phyloP scores from a whole-genome alignment of 2,888 invertebrate genomes.

The Clepsis dumicolana region DNA sequence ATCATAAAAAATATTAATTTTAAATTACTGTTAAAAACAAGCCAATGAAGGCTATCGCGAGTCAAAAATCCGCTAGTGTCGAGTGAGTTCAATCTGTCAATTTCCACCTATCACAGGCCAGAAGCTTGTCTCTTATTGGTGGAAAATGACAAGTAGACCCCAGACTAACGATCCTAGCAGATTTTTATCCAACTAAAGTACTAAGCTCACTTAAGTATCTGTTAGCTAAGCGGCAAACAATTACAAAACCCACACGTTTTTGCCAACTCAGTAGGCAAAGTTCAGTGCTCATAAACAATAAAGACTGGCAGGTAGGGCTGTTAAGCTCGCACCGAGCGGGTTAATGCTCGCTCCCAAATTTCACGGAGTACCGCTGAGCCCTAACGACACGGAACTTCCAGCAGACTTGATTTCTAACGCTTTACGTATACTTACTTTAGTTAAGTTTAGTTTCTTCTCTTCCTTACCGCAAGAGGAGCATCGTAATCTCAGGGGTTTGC shows the following conservation, averaged over 20 bases:
- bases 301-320: conserved; percentile 29
- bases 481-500: background rate
- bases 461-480: background rate
- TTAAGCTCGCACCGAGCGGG: conserved; percentile 21
- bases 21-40: too few species aligned
- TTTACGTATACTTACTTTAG: background rate
- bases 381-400: conserved; percentile 11
- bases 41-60: too few species aligned
- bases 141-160: too few species aligned
- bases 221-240: background rate
- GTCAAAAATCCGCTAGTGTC: too few species aligned
- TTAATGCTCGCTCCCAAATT: conserved; percentile 37
- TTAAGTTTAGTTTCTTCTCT: too few species aligned
- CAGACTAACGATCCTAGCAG: too few species aligned
- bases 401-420: conserved; percentile 6
- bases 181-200: background rate
- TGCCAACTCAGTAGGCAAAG: conserved; percentile 9
- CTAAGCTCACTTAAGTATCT: background rate
- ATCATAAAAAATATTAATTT: too few species aligned
- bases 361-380: conserved; percentile 26
- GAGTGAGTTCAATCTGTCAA: too few species aligned
- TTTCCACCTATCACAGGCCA: too few species aligned
- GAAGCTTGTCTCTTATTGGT: too few species aligned
- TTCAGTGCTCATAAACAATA: conserved; percentile 42
- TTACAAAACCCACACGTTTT: conserved; percentile 6